phyloP scores from a whole-genome alignment of 1,140 invertebrate genomes.

The Drosophila pachea region DNA sequence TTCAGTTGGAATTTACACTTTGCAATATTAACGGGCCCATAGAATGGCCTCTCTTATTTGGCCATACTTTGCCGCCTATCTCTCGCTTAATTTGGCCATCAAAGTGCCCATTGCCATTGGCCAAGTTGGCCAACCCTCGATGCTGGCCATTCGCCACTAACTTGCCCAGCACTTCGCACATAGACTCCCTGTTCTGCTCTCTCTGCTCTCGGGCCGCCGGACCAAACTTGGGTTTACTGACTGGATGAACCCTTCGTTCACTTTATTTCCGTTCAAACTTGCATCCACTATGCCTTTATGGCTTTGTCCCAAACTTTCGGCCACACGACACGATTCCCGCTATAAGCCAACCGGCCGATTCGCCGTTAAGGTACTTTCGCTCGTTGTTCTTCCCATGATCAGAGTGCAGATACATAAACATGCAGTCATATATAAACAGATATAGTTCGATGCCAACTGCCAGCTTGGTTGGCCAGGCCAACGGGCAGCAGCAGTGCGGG shows the following conservation, averaged over 20 bases:
- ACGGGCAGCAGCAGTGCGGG: constrained; percentile 11
- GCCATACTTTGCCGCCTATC: constrained; percentile 23
- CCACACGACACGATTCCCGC: not conserved
- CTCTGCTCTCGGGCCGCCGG: constrained; percentile 9
- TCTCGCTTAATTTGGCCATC: constrained; percentile 50
- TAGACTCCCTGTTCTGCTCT: not conserved
- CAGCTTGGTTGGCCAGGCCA: constrained; percentile 26
- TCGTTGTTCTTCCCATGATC: not conserved
- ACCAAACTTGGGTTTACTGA: not conserved
- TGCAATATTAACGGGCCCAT: constrained; percentile 28
- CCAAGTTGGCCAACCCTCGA: constrained; percentile 15
- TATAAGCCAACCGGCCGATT: constrained; percentile 6
- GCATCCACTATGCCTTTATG: constrained; percentile 43
- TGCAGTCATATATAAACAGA: not conserved
- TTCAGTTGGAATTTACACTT: constrained; percentile 53
- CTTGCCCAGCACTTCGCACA: constrained; percentile 3
- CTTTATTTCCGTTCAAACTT: constrained; percentile 27
- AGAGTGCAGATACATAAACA: not conserved
- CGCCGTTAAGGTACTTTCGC: not conserved
- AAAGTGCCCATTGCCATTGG: constrained; percentile 37
- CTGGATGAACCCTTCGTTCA: not conserved
- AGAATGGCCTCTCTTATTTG: constrained; percentile 33
- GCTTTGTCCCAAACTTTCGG: constrained; percentile 25
- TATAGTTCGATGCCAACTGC: constrained; percentile 13
- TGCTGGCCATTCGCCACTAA: constrained; percentile 15